phyloP scores from a whole-genome alignment of 2,888 invertebrate species.

The Latrodectus hesperus region DNA sequence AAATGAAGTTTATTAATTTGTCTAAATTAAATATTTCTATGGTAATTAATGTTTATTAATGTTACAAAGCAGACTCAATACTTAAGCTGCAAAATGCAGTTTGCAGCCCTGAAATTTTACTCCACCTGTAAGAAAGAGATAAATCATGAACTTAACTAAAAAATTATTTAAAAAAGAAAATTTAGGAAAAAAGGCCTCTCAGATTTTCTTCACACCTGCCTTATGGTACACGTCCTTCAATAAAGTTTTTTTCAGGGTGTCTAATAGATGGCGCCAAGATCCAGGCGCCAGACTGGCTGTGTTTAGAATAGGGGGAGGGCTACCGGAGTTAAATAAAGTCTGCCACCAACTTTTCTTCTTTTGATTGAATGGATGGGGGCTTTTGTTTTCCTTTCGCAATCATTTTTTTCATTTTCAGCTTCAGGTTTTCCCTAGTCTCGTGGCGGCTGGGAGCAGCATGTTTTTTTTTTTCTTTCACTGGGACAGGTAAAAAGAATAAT shows the following conservation, averaged over 20 bases:
- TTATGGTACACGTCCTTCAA: slow-evolving; percentile 61
- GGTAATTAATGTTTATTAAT: no score
- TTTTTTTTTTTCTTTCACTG: no score
- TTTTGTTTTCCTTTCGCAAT: slow-evolving; percentile 6
- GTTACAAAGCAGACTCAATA: no score
- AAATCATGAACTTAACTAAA: no score
- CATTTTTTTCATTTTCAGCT: slow-evolving; percentile 23
- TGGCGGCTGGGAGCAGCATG: no score
- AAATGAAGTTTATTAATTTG: no score
- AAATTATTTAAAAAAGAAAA: neutral
- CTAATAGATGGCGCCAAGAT: slow-evolving; percentile 51
- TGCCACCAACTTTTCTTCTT: slow-evolving; percentile 44
- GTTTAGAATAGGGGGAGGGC: slow-evolving; percentile 60
- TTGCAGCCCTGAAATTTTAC: no score
- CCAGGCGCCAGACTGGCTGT: slow-evolving; percentile 62
- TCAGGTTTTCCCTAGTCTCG: neutral
- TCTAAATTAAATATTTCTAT: no score
- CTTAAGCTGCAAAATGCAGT: no score
- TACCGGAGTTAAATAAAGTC: slow-evolving; percentile 64
- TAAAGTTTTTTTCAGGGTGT: slow-evolving; percentile 31
- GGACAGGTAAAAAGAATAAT: no score
- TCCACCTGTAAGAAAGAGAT: no score
- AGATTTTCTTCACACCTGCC: slow-evolving; percentile 51
- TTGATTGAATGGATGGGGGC: slow-evolving; percentile 51
- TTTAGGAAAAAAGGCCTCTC: slow-evolving; percentile 17